Evolutionary conservation across 2,888 invertebrate species (phyloP).

Genomic region (Pseudococcus jackbeardsleyi): DNA sequence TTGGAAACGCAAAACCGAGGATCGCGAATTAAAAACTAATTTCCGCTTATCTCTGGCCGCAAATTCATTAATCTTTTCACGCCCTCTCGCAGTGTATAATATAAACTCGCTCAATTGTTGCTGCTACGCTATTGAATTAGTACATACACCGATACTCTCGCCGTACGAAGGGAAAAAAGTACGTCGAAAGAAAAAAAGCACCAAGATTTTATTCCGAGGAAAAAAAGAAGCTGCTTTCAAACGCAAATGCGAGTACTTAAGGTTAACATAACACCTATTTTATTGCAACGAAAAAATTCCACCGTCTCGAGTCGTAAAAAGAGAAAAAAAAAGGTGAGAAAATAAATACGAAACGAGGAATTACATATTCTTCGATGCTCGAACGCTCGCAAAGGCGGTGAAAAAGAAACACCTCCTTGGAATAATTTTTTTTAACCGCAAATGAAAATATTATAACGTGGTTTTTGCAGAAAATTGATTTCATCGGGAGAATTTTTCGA

Average conservation of each 20-base stretch:
- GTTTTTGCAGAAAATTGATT: constrained; percentile 3
- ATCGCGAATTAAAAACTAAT: constrained; percentile 29
- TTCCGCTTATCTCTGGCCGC: background rate
- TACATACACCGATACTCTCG: constrained; percentile 45
- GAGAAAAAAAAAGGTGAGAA: constrained; percentile 15
- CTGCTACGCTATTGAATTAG: constrained; percentile 45
- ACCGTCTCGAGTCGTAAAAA: constrained; percentile 11
- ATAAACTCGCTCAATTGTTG: constrained; percentile 47
- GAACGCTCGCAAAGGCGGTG: background rate
- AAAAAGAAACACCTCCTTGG: constrained; percentile 2
- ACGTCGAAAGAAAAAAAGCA: background rate
- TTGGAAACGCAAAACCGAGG: background rate
- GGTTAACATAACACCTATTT: constrained; percentile 50
- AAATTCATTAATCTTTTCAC: constrained; percentile 41
- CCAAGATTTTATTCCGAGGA: constrained; percentile 15
- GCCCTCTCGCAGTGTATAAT: constrained; percentile 9
- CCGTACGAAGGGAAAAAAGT: background rate
- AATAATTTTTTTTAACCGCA: constrained; percentile 20
- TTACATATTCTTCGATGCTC: constrained; percentile 27
- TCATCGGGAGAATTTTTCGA: background rate
- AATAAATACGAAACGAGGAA: constrained; percentile 30
- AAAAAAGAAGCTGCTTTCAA: constrained; percentile 21
- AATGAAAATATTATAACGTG: background rate
- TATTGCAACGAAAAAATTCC: constrained; percentile 35
- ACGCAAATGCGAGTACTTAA: constrained; percentile 55